Conservation (phyloP, 2,888 invertebrate species). For the Cancer borealis region DNA sequence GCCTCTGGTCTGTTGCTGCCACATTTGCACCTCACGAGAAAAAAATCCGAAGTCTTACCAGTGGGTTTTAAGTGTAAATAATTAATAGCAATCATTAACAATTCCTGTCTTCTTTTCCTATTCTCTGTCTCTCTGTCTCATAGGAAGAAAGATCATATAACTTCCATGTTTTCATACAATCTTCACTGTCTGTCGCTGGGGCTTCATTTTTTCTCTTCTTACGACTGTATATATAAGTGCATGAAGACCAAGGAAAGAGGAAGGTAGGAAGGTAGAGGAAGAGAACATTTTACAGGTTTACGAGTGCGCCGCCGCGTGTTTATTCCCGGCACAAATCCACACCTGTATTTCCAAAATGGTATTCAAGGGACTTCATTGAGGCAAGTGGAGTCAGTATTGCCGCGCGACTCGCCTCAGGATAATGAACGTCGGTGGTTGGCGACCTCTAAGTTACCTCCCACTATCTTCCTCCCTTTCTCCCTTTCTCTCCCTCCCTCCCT, state of each 20-base stretch:
- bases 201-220: not conserved
- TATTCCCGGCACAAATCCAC: conserved; percentile 1
- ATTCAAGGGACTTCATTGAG: conserved; percentile 20
- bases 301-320: not conserved
- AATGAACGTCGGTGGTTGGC: not conserved
- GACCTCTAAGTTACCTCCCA: not conserved
- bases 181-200: not conserved
- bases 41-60: too few relatives aligned
- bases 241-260: not conserved
- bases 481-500: not conserved
- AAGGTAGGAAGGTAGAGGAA: not conserved
- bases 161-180: not conserved
- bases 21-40: too few relatives aligned
- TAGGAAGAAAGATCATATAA: too few relatives aligned
- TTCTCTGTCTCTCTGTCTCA: too few relatives aligned
- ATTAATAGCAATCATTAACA: too few relatives aligned
- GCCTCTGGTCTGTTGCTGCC: not conserved
- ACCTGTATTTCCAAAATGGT: conserved; percentile 4
- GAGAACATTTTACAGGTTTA: conserved; percentile 15
- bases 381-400: not conserved
- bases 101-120: too few relatives aligned
- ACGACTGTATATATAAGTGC: not conserved
- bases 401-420: not conserved
- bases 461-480: conserved; percentile 15
- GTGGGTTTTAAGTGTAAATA: too few relatives aligned